phyloP scores from a whole-genome alignment of 2,888 invertebrate genomes.

The Athalia cordata region DNA sequence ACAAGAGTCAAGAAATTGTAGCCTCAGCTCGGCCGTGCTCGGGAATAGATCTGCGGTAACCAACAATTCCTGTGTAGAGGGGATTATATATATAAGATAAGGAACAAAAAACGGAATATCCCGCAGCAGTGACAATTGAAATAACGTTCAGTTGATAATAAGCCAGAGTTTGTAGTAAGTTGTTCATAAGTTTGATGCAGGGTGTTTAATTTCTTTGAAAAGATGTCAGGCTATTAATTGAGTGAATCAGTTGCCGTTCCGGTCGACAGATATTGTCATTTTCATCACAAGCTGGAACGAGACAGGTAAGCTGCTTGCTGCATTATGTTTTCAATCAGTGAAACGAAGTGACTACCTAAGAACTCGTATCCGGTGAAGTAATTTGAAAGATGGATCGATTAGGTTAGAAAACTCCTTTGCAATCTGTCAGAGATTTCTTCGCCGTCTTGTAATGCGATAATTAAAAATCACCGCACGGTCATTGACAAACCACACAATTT shows the following conservation, averaged over 20 bases:
- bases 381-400: background rate
- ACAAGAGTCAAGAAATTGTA: slow-evolving; percentile 19
- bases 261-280: slow-evolving; percentile 23
- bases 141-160: slow-evolving; percentile 15
- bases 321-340: background rate
- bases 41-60: slow-evolving; percentile 6
- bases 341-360: too few relatives aligned
- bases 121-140: background rate
- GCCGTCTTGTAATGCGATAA: background rate
- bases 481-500: too few relatives aligned
- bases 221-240: slow-evolving; percentile 38
- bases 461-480: background rate
- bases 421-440: slow-evolving; percentile 21
- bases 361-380: too few relatives aligned
- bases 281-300: slow-evolving; percentile 7
- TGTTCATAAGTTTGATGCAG: background rate
- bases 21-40: slow-evolving; percentile 13
- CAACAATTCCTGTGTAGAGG: background rate
- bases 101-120: background rate
- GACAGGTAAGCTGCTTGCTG: slow-evolving; percentile 19
- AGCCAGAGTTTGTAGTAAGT: slow-evolving; percentile 11
- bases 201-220: slow-evolving; percentile 19
- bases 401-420: slow-evolving; percentile 10
- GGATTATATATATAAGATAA: background rate
- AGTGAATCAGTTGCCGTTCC: slow-evolving; percentile 44